phyloP scores from a whole-genome alignment of 2,888 invertebrate genomes.

The Autographa pulchrina region DNA sequence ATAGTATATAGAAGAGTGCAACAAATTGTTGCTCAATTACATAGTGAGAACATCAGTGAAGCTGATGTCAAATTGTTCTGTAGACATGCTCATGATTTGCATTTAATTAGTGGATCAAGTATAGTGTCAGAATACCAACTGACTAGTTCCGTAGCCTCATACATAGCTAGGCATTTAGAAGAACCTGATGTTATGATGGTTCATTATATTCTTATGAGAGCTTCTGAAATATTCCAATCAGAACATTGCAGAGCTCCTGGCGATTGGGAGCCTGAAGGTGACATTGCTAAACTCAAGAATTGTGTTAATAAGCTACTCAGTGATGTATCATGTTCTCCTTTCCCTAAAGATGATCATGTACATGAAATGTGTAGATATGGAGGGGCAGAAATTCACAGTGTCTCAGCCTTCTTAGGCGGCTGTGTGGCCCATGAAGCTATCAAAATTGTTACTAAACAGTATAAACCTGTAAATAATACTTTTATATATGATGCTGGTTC shows the following conservation, averaged over 20 bases:
- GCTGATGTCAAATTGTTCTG: slow-evolving; percentile 96
- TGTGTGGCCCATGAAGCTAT: slow-evolving; percentile 98
- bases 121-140: slow-evolving; percentile 95
- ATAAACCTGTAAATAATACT: slow-evolving; percentile 98
- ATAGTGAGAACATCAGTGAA: slow-evolving; percentile 94
- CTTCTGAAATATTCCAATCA: slow-evolving; percentile 96
- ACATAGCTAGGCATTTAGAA: slow-evolving; percentile 92
- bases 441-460: slow-evolving; percentile 98
- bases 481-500: slow-evolving; percentile 98
- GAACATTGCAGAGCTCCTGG: slow-evolving; percentile 98
- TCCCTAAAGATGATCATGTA: slow-evolving; percentile 96
- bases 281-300: slow-evolving; percentile 95
- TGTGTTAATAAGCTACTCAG: slow-evolving; percentile 92
- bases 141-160: slow-evolving; percentile 88
- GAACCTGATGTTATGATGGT: slow-evolving; percentile 96
- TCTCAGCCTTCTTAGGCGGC: slow-evolving; percentile 97
- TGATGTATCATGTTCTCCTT: slow-evolving; percentile 95
- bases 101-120: slow-evolving; percentile 93
- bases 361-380: slow-evolving; percentile 99
- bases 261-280: slow-evolving; percentile 96
- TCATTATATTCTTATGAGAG: slow-evolving; percentile 96
- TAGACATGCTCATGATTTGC: slow-evolving; percentile 95
- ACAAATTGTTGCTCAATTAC: slow-evolving; percentile 93
- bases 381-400: slow-evolving; percentile 97
- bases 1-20: slow-evolving; percentile 94